Evolutionary conservation across 1,140 invertebrate genomes (phyloP), one percentile per base, ranked within the genome.

Genomic region (Dryas iulia): DNA sequence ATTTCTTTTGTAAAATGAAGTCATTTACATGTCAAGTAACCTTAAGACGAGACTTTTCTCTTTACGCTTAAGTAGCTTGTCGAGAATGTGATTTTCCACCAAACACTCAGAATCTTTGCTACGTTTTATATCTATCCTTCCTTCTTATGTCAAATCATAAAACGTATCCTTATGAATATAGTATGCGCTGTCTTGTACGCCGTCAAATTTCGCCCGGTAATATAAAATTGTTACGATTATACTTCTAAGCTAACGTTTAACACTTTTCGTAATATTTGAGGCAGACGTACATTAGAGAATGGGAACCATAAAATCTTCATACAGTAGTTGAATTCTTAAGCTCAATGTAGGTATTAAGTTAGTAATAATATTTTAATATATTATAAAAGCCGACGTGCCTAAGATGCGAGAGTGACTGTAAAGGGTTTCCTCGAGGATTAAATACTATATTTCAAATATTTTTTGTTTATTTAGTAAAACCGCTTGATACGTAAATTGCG

Each of bases 151-250:
- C 67, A 72, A 78, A 74, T 75, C 78, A 72, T 83, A 80, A 83
- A 78, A 81, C 71, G 69, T 76, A 69, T 65, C 62, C 78, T 76
- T 76, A 79, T 79, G 78, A 81, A 83, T 79, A 74, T 64, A 68
- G 39, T 61, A 72, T 72, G 58, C 66, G 61, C 26, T 35, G 25
- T 63, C 66, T 69, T 62, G 54, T 67, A 67, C 58, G 58, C 39
- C 59, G 66, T 59, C 67, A 63, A 69, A 62, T 69, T 63, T 63
- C 26, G 26, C 61, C 58, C 53, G 18, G 21, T 53, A 63, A 31
- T 26, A 54, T 53, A 28, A 56, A 69, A 69, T 31, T 64, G 54
- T 66, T 24, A 24, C 56, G 54, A 58, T 58, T 52, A 31, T 63
- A 52, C 24, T 26, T 52, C 23, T 56, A 56, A 67, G 39, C 58